phyloP scores from a whole-genome alignment of 2,797 vertebrate species.

The Anguilla anguilla region DNA sequence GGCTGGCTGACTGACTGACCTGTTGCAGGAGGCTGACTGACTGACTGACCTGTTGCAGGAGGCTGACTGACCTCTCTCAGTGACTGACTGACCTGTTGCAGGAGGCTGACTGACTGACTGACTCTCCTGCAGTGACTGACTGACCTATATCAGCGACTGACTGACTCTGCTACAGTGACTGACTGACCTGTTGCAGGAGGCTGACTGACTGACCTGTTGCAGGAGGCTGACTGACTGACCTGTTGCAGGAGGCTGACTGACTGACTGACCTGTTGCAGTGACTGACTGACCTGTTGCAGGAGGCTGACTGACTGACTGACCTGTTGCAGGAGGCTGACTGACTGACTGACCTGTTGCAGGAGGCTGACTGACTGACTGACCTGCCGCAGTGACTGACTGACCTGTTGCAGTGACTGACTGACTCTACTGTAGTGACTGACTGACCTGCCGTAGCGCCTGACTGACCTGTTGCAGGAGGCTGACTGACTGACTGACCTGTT shows the following conservation, averaged over 20 bases:
- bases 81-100: no score
- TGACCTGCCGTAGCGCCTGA: not conserved
- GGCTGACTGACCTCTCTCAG: not conserved
- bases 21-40: not conserved
- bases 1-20: not conserved
- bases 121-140: not conserved
- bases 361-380: no score
- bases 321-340: no score
- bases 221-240: not conserved
- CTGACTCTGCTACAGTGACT: no score
- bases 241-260: not conserved
- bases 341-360: not conserved
- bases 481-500: not conserved
- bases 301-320: no score
- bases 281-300: not conserved
- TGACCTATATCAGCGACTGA: not conserved
- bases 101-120: no score
- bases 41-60: constrained; percentile 82
- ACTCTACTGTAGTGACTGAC: no score
- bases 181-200: not conserved
- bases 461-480: not conserved
- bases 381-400: not conserved
- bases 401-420: not conserved
- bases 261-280: not conserved
- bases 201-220: not conserved